Conservation (phyloP, 1,140 invertebrate genomes). For the Penaeus japonicus region DNA sequence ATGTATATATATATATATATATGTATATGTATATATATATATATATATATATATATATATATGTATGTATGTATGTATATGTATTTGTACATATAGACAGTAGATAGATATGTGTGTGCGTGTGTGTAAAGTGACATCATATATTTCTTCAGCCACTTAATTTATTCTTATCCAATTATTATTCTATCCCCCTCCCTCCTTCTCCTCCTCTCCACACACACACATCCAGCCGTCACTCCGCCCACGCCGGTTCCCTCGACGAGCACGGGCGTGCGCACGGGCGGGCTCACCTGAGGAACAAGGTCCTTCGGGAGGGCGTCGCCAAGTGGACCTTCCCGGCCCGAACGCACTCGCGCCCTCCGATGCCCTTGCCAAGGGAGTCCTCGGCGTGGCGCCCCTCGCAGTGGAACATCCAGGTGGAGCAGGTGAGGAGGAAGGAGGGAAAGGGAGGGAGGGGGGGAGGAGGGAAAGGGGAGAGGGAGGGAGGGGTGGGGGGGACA, state of each 20-base stretch:
- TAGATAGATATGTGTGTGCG: neutral
- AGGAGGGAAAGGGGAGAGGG: too few species aligned
- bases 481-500: too few species aligned
- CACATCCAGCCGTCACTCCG: conserved; percentile 10
- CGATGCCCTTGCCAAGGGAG: neutral
- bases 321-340: conserved; percentile 25
- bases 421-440: conserved; percentile 3
- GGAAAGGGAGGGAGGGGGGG: neutral
- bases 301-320: conserved; percentile 24
- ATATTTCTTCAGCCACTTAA: neutral
- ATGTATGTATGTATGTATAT: neutral
- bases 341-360: neutral
- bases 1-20: neutral
- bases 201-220: neutral
- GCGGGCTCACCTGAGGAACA: neutral
- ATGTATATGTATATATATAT: neutral
- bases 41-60: neutral
- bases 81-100: neutral
- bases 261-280: neutral
- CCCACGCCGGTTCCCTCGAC: neutral
- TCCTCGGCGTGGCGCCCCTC: neutral
- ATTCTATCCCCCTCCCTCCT: too few species aligned
- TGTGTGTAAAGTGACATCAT: neutral
- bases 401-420: conserved; percentile 3
- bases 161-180: neutral